Evolutionary conservation across 1,140 invertebrate genomes (phyloP).

Genomic region (Coenobita brevimanus): DNA sequence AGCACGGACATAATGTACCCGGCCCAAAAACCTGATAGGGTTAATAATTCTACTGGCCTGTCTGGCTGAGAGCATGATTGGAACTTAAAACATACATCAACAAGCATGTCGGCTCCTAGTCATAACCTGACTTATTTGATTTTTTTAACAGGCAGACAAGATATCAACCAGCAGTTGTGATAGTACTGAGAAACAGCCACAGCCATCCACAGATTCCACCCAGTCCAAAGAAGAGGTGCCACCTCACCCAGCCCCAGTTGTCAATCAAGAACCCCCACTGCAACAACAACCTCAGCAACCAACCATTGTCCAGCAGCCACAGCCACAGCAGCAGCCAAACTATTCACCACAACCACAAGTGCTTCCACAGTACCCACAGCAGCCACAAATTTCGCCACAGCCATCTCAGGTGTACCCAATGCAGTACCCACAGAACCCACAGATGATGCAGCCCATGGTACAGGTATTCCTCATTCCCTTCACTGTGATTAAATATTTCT

Average conservation of each 20-base stretch:
- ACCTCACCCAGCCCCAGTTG: not conserved
- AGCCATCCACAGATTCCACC: not conserved
- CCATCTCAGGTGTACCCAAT: constrained; percentile 37
- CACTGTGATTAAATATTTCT: no score
- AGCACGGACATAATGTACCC: no score
- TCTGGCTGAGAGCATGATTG: no score
- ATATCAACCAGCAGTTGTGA: constrained; percentile 58
- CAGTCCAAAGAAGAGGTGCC: not conserved
- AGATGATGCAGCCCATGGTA: no score
- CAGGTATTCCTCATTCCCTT: no score
- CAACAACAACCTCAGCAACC: constrained; percentile 1
- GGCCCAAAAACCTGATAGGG: no score
- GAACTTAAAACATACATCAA: no score
- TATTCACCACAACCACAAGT: constrained; percentile 7
- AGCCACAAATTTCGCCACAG: constrained; percentile 11
- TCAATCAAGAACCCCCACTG: not conserved
- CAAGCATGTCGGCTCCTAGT: no score
- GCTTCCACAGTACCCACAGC: constrained; percentile 8
- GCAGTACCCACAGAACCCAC: constrained; percentile 1
- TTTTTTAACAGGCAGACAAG: constrained; percentile 33
- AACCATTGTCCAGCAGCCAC: not conserved
- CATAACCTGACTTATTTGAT: not conserved
- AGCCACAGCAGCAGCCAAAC: constrained; percentile 2
- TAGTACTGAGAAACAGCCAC: constrained; percentile 25
- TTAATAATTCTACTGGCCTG: no score